phyloP scores from a whole-genome alignment of 1,140 invertebrate genomes.

The Portunus trituberculatus region DNA sequence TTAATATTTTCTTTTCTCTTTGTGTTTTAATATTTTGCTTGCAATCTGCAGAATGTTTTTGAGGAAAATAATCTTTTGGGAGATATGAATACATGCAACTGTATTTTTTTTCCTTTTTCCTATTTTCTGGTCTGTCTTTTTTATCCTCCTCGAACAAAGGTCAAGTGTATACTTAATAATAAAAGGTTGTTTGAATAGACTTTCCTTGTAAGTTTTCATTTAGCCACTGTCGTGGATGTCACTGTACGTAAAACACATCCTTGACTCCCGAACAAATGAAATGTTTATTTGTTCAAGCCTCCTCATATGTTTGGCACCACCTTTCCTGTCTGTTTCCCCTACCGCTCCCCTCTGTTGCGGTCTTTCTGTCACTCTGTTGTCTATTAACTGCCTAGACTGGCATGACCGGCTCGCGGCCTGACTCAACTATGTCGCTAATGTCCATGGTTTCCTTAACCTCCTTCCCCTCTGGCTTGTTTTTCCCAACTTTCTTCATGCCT shows the following conservation, averaged over 20 bases:
- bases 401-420: background rate
- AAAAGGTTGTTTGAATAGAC: no score
- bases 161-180: no score
- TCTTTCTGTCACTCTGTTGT: conserved; percentile 21
- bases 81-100: background rate
- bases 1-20: conserved; percentile 6
- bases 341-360: background rate
- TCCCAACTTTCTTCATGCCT: background rate
- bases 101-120: background rate
- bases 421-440: background rate
- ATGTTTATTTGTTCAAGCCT: background rate
- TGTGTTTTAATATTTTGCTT: background rate
- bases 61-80: background rate
- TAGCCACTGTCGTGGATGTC: no score
- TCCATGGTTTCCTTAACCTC: background rate
- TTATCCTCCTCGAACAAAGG: no score
- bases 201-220: no score
- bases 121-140: background rate
- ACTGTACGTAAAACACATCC: no score
- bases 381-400: background rate
- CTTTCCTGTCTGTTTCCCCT: background rate
- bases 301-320: background rate
- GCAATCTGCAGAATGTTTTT: background rate
- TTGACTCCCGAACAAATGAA: no score
- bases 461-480: background rate